Evolutionary conservation across 2,888 invertebrate species (phyloP).

Genomic region (Petrophora chlorosata): DNA sequence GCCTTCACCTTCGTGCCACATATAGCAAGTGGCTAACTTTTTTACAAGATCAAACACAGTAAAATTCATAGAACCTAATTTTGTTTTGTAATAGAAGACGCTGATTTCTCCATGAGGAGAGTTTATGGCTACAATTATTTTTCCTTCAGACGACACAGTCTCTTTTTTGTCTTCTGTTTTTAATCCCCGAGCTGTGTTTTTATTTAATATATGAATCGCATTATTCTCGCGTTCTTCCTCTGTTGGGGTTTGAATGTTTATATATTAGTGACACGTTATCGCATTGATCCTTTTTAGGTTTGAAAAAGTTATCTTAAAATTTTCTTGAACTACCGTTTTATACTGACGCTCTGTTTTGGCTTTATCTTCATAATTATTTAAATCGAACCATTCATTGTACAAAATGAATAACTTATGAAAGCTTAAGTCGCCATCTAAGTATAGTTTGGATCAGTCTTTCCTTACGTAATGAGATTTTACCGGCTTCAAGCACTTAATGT

Average conservation of each 20-base stretch:
- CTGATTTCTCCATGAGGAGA: neutral
- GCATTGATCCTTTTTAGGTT: neutral
- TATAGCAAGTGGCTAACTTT: neutral
- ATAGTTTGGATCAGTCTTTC: neutral
- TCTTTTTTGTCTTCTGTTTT: neutral
- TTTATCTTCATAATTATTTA: neutral
- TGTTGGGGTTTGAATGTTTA: neutral
- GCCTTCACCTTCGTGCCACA: neutral
- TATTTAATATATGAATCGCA: neutral
- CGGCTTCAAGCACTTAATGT: neutral
- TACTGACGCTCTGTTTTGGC: neutral
- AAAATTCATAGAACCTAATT: neutral
- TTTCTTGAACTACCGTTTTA: neutral
- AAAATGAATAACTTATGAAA: neutral
- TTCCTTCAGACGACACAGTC: neutral
- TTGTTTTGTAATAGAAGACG: neutral
- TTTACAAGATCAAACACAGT: neutral
- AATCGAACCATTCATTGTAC: neutral
- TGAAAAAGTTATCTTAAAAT: neutral
- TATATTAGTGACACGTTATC: neutral
- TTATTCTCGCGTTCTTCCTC: neutral
- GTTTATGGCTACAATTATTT: neutral
- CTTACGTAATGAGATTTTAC: neutral
- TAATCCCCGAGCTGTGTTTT: neutral
- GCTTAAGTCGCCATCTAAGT: constrained; percentile 1